phyloP scores from a whole-genome alignment of 2,797 vertebrate genomes.

The Pseudochirops corinnae region DNA sequence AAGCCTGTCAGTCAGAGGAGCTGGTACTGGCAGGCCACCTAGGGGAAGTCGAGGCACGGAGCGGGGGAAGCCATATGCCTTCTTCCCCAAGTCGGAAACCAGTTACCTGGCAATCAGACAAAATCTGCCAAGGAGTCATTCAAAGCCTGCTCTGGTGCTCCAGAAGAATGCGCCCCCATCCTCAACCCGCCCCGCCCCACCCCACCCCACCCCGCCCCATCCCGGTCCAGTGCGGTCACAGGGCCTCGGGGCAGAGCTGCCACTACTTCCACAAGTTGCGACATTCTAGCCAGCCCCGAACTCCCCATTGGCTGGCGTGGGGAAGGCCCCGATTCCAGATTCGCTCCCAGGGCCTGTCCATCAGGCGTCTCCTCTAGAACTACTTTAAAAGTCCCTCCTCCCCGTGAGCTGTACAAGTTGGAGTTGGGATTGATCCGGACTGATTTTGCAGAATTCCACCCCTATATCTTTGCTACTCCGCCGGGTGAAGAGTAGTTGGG shows the following conservation, averaged over 20 bases:
- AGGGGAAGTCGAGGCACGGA: neutral
- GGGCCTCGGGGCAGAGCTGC: neutral
- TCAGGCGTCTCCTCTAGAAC: neutral
- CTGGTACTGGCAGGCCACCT: neutral
- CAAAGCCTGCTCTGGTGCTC: accelerated
- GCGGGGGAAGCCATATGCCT: neutral
- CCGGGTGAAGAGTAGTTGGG: neutral
- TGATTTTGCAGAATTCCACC: neutral
- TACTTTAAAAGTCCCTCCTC: neutral
- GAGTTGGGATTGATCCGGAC: neutral
- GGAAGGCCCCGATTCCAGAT: neutral
- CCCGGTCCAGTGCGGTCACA: neutral
- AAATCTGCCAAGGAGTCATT: neutral
- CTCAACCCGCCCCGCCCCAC: neutral
- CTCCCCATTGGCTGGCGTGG: neutral
- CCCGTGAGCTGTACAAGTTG: neutral
- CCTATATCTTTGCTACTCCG: neutral
- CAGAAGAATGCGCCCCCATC: neutral
- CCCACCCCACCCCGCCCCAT: neutral
- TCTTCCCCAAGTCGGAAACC: neutral
- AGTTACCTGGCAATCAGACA: neutral
- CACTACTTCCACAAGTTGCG: neutral
- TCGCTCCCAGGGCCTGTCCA: neutral
- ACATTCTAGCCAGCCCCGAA: neutral
- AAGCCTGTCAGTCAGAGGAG: neutral